Evolutionary conservation across 1,140 invertebrate genomes (phyloP).

Genomic region (Nymphalis io): DNA sequence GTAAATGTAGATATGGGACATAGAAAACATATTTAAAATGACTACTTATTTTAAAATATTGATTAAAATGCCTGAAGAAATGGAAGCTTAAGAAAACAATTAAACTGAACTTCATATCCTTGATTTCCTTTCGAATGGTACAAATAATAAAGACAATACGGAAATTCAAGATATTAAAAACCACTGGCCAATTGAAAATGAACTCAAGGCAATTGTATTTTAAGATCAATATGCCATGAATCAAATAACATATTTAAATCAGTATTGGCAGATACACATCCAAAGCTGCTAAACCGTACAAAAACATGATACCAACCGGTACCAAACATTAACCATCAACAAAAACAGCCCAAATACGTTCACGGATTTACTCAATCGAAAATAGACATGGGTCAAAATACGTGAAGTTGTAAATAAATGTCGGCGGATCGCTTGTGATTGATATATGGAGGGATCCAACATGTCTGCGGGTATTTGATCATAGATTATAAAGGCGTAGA

Average conservation of each 20-base stretch:
- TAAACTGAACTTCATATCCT: neutral
- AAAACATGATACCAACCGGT: conserved; percentile 43
- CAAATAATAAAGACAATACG: conserved; percentile 23
- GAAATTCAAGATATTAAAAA: conserved; percentile 10
- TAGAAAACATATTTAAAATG: too few species aligned
- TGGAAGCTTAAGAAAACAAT: too few species aligned
- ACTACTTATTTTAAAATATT: too few species aligned
- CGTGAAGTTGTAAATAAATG: conserved; percentile 65
- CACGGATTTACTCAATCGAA: conserved; percentile 61
- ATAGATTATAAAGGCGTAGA: conserved; percentile 44
- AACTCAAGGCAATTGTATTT: neutral
- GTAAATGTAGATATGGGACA: too few species aligned
- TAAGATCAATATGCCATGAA: neutral
- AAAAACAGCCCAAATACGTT: conserved; percentile 59
- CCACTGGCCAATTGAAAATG: neutral
- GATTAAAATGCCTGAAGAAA: too few species aligned
- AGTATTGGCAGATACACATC: conserved; percentile 22
- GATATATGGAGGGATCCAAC: conserved; percentile 64
- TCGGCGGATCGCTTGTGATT: conserved; percentile 61
- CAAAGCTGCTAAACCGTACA: conserved; percentile 40
- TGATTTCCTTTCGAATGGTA: conserved; percentile 1
- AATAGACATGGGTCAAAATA: conserved; percentile 61
- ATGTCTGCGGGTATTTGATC: conserved; percentile 44
- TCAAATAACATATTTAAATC: conserved; percentile 9
- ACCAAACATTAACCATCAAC: conserved; percentile 54